Evolutionary conservation across 2,113 vertebrate species (phyloP), one percentile per base, ranked within the genome.

Genomic region (Grantiella picta): DNA sequence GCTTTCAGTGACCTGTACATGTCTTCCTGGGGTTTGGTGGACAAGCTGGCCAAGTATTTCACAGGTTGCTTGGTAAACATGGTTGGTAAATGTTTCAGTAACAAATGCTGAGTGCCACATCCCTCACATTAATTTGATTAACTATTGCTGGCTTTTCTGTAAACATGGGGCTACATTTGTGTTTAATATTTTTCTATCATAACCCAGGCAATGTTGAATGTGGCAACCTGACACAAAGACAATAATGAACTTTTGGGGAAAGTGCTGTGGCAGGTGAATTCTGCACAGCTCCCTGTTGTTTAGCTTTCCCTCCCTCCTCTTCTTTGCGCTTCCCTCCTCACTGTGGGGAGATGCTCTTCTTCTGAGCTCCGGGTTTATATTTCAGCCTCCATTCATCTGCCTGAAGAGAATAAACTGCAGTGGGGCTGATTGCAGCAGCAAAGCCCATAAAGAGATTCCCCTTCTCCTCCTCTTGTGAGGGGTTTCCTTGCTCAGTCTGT

Each of bases 381-480:
- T 60, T 93, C 44, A 83, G 44, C 42, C n/a, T 57, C 18, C 33
- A 49, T 84, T 89, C 65, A 35, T 53, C 54, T 73, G 86, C 57
- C 76, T 65, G 64, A 92, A 95, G 93, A 84, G 53, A 84, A 77
- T 40, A 59, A 94, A 89, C 33, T 65, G 78, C 86, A 85, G 21
- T 8, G 3, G 53, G 72, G 29, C 81, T 87, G 81, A 85, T 28
- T 85, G 90, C 52, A 76, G 72, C 29, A 49, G 53, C 81, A 94
- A 95, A 96, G 89, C 36, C 57, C 84, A 24, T 76, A 82, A 82
- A 94, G 82, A 93, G 81, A 95, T 95, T 96, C 47, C 59, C 80
- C 42, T 95, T 90, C 91, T 96, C 65, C 87, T 95, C 91, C 94
- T 90, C 88, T 66, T 94, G 77, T 81, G 92, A 94, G 90, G 90